phyloP scores from a whole-genome alignment of 2,113 vertebrate genomes.

The Cyprichromis sp. region DNA sequence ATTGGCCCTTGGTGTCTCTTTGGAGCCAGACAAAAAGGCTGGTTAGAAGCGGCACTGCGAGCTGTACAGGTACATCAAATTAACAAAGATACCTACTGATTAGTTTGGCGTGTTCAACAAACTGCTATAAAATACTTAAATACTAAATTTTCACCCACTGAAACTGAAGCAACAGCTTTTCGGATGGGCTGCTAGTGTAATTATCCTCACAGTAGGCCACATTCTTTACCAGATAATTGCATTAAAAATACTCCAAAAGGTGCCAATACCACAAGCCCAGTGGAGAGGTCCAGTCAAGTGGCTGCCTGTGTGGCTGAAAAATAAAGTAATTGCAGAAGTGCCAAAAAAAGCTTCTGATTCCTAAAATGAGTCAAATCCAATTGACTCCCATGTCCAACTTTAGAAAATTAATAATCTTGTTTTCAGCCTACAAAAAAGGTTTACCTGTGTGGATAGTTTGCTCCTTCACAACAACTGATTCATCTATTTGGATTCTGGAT shows the following conservation, averaged over 20 bases:
- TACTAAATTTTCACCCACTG: neutral
- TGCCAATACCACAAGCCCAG: neutral
- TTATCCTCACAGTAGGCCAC: neutral
- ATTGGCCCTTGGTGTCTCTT: neutral
- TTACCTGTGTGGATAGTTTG: neutral
- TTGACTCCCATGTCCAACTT: neutral
- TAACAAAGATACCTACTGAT: neutral
- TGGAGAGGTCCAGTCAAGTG: neutral
- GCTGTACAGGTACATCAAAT: neutral
- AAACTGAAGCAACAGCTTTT: neutral
- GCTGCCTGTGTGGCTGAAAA: neutral
- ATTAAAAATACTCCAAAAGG: neutral
- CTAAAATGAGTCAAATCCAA: neutral
- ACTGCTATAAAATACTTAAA: neutral
- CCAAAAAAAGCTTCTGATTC: neutral
- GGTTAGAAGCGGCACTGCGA: neutral
- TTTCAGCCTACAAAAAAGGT: neutral
- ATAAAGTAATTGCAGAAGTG: neutral
- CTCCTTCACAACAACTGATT: neutral
- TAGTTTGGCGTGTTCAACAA: neutral
- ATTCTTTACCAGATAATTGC: neutral
- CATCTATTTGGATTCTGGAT: neutral
- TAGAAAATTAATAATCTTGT: neutral
- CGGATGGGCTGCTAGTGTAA: neutral
- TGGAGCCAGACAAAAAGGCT: neutral